Conservation (phyloP, 2,113 vertebrate species). For the Grammomys surdaster region DNA sequence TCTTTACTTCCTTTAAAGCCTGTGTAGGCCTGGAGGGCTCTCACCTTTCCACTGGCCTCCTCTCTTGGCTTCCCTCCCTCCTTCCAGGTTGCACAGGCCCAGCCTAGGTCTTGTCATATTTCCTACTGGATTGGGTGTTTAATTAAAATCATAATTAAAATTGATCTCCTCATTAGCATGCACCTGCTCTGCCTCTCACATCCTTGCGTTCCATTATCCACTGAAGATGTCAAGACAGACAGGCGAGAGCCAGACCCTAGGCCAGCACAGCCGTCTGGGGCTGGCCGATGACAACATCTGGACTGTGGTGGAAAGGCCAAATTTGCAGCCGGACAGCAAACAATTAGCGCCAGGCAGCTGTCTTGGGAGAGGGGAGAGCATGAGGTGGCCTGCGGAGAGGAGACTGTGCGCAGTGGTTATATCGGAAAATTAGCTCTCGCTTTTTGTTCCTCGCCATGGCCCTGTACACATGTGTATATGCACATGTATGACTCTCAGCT, state of each 20-base stretch:
- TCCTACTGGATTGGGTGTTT: conserved; percentile 92
- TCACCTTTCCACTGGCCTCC: fast-evolving
- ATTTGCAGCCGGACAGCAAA: conserved; percentile 45
- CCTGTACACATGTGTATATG: fast-evolving
- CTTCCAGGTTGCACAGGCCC: conserved; percentile 82
- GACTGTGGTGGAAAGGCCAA: conserved; percentile 1
- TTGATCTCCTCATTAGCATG: conserved; percentile 95
- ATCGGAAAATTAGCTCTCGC: background rate
- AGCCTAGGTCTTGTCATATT: conserved; percentile 89
- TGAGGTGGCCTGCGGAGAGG: background rate
- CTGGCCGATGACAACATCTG: conserved; percentile 77
- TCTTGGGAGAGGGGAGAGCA: background rate
- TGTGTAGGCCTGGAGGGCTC: background rate
- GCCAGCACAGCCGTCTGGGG: conserved; percentile 79
- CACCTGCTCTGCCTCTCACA: conserved; percentile 91
- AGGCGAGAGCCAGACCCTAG: conserved; percentile 86
- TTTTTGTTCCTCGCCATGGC: background rate
- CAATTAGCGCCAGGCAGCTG: conserved; percentile 29
- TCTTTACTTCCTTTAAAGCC: conserved; percentile 55
- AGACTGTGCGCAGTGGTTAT: background rate
- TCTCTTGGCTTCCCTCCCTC: background rate
- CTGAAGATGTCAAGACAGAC: conserved; percentile 90
- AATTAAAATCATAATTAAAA: conserved; percentile 97
- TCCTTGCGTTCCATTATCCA: conserved; percentile 88
- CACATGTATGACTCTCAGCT: background rate